Evolutionary conservation across 2,113 vertebrate species (phyloP), one percentile per base, ranked within the genome.

Genomic region (Phylloscopus trochiloides): DNA sequence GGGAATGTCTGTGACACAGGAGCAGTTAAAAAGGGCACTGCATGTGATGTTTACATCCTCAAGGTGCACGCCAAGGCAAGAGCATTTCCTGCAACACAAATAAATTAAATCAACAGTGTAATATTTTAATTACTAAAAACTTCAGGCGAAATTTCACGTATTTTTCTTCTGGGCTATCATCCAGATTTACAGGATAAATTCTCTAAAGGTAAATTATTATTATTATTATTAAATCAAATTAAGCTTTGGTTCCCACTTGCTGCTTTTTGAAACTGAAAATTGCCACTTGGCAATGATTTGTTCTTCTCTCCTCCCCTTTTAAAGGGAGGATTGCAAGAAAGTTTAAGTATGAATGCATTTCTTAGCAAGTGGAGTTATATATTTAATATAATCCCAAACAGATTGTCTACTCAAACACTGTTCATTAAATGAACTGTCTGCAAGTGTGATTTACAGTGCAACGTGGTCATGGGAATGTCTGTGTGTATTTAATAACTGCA

Each of bases 381-480:
- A 51, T 82, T 94, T 72, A 81, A 93, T 91, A 76, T 73, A 95
- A 90, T 71, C 59, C 74, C 50, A 94, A 96, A 63, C 84, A 97
- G 90, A 93, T 90, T 93, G 84, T 91, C 88, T 87, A 21, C 93
- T 94, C 86, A 93, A 97, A 95, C 54, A 40, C 31, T 87, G 75
- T 67, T 97, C 72, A 73, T 94, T 84, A 91, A 93, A 91, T 92
- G 96, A 97, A 96, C 88, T 97, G 97, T 96, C 95, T 96, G 77
- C 59, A 67, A 92, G 86, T 78, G 86, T 96, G 96, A 97, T 96
- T 97, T 97, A 96, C 88, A 93, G 87, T 62, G 93, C 88, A 96
- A 17, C 31, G 29, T 93, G 96, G 91, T 86, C 94, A 74, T 94
- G 88, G 40, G 75, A 54, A 92, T 92, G 96, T 83, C 82, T 96